Conservation (phyloP, 2,797 vertebrate species). For the Sebastes taczanowskii region DNA sequence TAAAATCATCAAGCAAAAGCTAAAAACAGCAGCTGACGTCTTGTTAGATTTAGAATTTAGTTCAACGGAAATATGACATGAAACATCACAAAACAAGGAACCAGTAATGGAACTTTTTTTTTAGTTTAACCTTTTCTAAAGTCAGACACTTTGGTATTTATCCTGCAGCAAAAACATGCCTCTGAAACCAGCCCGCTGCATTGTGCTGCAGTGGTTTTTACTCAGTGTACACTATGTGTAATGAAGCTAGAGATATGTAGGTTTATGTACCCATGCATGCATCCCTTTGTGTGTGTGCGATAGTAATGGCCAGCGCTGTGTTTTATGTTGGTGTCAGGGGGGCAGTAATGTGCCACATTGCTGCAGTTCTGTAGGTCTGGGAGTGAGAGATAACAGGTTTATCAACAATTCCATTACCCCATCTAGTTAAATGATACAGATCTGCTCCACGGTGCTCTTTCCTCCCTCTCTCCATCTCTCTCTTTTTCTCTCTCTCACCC, state of each 20-base stretch:
- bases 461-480: not conserved
- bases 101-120: not conserved
- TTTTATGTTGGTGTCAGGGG: slow-evolving; percentile 54
- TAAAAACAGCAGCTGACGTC: not conserved
- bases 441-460: slow-evolving; percentile 51
- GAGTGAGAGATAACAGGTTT: slow-evolving; percentile 68
- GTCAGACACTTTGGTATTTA: not conserved
- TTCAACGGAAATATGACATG: not conserved
- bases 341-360: slow-evolving; percentile 41
- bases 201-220: slow-evolving; percentile 11
- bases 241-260: slow-evolving; percentile 17
- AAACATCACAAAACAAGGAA: not conserved
- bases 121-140: not conserved
- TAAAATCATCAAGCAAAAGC: not conserved
- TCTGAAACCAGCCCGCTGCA: not conserved
- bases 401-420: slow-evolving; percentile 60
- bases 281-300: not conserved
- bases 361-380: slow-evolving; percentile 54
- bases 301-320: slow-evolving; percentile 5
- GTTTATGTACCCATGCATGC: slow-evolving; percentile 16
- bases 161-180: not conserved
- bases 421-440: slow-evolving; percentile 74
- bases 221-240: not conserved
- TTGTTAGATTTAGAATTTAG: not conserved
- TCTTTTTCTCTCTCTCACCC: not conserved